These are phyloP conservation scores for Tipula helvola DNA, from an alignment of 2,888 invertebrate genomes.

Conservation along the genomic window DNA sequence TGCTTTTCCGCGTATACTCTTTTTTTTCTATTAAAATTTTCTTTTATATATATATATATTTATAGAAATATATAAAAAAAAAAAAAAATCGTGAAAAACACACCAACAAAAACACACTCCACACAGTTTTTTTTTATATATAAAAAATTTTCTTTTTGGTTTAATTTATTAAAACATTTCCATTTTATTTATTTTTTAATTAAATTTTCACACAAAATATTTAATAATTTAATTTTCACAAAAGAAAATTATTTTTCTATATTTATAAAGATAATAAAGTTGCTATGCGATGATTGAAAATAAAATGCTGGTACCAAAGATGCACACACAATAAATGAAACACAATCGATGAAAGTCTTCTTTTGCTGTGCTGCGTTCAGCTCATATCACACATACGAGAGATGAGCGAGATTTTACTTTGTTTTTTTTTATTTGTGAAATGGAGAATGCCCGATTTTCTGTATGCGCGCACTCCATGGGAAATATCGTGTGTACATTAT, in stretches of 20 bases:
- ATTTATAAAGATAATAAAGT: background rate
- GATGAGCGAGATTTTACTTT: background rate
- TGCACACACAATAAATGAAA: constrained; percentile 4
- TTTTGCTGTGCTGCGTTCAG: background rate
- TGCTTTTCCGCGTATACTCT: background rate
- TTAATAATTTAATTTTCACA: background rate
- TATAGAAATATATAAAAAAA: background rate
- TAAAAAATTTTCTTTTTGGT: background rate
- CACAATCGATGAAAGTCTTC: background rate
- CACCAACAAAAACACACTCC: background rate
- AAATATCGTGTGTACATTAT: background rate
- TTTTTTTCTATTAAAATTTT: background rate
- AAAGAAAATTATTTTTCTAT: background rate
- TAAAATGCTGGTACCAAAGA: background rate
- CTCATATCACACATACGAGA: background rate
- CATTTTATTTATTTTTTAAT: background rate
- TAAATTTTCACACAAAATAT: background rate
- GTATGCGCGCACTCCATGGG: background rate
- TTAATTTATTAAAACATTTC: background rate
- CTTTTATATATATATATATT: background rate
- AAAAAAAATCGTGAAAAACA: background rate
- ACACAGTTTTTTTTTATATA: background rate
- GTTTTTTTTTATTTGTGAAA: background rate
- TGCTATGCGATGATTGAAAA: background rate
- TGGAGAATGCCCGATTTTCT: background rate